Percentiles rank a stretch among this genome's conserved stretches.
Conservation (phyloP, 2,113 vertebrate species). For the Lophura nycthemera region DNA sequence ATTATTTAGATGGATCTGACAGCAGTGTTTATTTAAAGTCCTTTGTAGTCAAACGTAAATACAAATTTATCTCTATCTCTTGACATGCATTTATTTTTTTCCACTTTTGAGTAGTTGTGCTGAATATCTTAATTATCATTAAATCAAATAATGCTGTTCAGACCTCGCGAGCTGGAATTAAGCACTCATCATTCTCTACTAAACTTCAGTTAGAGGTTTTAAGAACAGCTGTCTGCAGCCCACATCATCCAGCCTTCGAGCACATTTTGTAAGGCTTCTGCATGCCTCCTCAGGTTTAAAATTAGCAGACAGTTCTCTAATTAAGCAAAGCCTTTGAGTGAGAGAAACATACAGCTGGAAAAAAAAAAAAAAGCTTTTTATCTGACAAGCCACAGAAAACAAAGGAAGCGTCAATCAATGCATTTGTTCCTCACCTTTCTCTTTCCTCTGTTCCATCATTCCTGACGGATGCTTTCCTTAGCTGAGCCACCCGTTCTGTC, state of each 20-base stretch:
- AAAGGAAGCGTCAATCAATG: not conserved
- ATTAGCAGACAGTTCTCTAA: slow-evolving; percentile 13
- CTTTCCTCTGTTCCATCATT: not conserved
- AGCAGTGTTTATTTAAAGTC: slow-evolving; percentile 11
- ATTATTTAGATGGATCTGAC: slow-evolving; percentile 27
- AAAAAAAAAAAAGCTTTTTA: not conserved
- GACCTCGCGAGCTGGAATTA: slow-evolving; percentile 2
- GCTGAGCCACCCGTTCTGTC: not conserved
- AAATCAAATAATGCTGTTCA: slow-evolving; percentile 28
- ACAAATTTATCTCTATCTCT: slow-evolving; percentile 12
- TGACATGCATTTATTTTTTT: slow-evolving; percentile 60
- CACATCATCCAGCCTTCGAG: not conserved
- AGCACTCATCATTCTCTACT: not conserved
- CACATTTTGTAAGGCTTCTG: not conserved
- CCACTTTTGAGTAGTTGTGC: not conserved
- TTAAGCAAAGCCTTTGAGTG: not conserved
- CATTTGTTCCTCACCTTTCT: not conserved
- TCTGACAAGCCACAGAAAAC: not conserved
- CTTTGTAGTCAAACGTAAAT: slow-evolving; percentile 27
- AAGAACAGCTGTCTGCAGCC: slow-evolving; percentile 8
- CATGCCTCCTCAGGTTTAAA: slow-evolving; percentile 1
- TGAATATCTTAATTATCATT: slow-evolving; percentile 52
- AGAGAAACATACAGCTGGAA: not conserved
- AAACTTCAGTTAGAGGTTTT: slow-evolving; percentile 37
- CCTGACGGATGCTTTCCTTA: not conserved